Percentiles rank a stretch among this genome's conserved stretches.
phyloP scores from a whole-genome alignment of 2,888 invertebrate genomes.

The Parochlus steinenii region DNA sequence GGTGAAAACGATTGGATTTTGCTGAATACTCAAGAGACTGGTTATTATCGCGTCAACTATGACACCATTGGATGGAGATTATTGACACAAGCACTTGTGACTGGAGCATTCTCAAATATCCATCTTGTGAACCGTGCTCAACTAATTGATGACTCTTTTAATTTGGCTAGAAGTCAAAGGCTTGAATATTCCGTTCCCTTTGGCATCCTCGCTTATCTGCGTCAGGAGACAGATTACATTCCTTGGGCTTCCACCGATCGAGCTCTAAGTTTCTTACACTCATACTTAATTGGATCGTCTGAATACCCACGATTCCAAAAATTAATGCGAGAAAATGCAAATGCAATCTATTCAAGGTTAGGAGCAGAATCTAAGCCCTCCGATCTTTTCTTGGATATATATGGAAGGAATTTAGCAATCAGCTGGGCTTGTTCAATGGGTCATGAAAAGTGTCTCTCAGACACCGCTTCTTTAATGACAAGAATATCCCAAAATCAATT shows the following conservation, averaged over 20 bases:
- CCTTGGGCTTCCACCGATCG: slow-evolving; percentile 54
- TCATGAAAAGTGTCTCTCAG: slow-evolving; percentile 4
- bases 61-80: slow-evolving; percentile 39
- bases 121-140: slow-evolving; percentile 57
- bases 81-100: slow-evolving; percentile 32
- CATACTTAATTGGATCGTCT: background rate
- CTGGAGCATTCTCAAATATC: slow-evolving; percentile 29
- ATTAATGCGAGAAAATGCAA: slow-evolving; percentile 1
- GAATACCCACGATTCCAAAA: slow-evolving; percentile 1
- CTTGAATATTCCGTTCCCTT: slow-evolving; percentile 46
- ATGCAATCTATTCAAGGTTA: background rate
- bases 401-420: slow-evolving; percentile 1
- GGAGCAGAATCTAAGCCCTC: background rate
- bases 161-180: slow-evolving; percentile 49
- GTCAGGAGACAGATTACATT: slow-evolving; percentile 48
- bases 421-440: slow-evolving; percentile 9
- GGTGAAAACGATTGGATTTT: slow-evolving; percentile 40
- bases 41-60: slow-evolving; percentile 52
- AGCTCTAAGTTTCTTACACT: slow-evolving; percentile 35
- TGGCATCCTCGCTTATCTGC: slow-evolving; percentile 48
- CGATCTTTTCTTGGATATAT: slow-evolving; percentile 5
- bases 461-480: no score
- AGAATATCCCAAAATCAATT: slow-evolving; percentile 16
- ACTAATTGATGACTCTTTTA: slow-evolving; percentile 61
- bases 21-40: slow-evolving; percentile 43